Percentiles rank a stretch among this genome's conserved stretches.
phyloP scores from a whole-genome alignment of 2,888 invertebrate genomes.

The Thyatira batis region DNA sequence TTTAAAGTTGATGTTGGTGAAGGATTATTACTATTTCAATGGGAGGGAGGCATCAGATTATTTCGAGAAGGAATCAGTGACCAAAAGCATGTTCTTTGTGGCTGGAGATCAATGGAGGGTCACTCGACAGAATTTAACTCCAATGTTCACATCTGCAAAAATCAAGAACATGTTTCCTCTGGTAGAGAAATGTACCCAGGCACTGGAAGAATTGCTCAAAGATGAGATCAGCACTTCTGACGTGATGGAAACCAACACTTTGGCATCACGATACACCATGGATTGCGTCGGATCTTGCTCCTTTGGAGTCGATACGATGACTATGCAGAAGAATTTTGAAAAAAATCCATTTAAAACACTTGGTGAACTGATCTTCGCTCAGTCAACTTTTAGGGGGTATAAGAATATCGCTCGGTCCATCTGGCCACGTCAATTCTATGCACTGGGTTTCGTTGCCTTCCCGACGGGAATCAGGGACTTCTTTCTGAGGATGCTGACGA shows the following conservation, averaged over 20 bases:
- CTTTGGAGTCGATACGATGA: constrained; percentile 13
- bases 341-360: constrained; percentile 8
- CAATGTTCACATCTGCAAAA: constrained; percentile 24
- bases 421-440: constrained; percentile 17
- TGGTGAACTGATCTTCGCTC: constrained; percentile 1
- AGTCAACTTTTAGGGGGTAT: not conserved
- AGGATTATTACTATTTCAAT: constrained; percentile 32
- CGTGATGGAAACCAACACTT: constrained; percentile 7
- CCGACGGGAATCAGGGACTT: constrained; percentile 4
- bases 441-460: constrained; percentile 5
- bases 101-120: constrained; percentile 24
- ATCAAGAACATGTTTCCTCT: constrained; percentile 31
- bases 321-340: constrained; percentile 9
- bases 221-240: constrained; percentile 8
- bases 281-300: constrained; percentile 14
- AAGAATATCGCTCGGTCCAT: constrained; percentile 6
- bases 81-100: constrained; percentile 8
- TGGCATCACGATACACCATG: constrained; percentile 14
- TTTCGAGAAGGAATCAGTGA: constrained; percentile 5
- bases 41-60: constrained; percentile 23
- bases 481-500: constrained; percentile 3
- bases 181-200: constrained; percentile 22
- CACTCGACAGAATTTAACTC: constrained; percentile 27
- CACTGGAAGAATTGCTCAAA: constrained; percentile 17
- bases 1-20: constrained; percentile 22